phyloP scores from a whole-genome alignment of 2,888 invertebrate genomes.

The Resseliella maxima region DNA sequence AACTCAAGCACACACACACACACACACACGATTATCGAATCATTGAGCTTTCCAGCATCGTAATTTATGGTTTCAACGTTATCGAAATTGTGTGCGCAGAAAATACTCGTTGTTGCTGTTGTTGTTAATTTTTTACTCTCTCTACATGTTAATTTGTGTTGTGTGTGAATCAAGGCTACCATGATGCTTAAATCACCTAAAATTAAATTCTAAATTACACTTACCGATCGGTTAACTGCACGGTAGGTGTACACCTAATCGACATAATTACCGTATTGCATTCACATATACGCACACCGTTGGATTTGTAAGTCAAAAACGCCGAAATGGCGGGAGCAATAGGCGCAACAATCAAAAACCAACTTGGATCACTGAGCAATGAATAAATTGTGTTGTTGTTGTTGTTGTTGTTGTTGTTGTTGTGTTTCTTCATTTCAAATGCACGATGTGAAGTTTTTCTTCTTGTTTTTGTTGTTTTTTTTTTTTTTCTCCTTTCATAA shows the following conservation, averaged over 20 bases:
- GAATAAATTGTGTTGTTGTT: too few species aligned
- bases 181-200: neutral
- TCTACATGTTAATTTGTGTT: neutral
- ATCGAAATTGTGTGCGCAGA: neutral
- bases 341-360: too few species aligned
- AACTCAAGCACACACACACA: neutral
- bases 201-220: conserved; percentile 51
- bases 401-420: neutral
- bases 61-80: neutral
- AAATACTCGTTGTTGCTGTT: neutral
- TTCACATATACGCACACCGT: neutral
- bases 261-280: neutral
- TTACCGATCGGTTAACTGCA: neutral
- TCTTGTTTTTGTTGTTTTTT: too few species aligned
- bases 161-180: neutral
- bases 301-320: conserved; percentile 1
- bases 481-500: too few species aligned
- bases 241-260: conserved; percentile 48
- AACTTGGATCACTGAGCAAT: neutral
- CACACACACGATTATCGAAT: neutral
- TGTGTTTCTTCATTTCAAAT: too few species aligned
- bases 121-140: neutral
- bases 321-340: conserved; percentile 26
- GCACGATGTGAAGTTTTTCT: too few species aligned
- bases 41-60: neutral